phyloP scores from a whole-genome alignment of 2,888 invertebrate species.

The Dendrolimus houi region DNA sequence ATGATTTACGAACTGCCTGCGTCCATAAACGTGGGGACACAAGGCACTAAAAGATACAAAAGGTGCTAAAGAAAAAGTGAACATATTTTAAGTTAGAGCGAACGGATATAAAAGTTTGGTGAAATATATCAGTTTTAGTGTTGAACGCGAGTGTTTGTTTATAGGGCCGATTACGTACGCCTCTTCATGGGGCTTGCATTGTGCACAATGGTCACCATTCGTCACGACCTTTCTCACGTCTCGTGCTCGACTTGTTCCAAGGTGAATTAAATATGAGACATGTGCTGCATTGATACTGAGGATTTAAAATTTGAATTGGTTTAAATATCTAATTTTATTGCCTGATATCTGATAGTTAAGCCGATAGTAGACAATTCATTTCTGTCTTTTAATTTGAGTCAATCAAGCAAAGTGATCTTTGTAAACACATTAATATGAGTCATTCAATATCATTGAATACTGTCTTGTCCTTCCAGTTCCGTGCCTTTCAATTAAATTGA shows the following conservation, averaged over 20 bases:
- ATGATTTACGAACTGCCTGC: constrained; percentile 72
- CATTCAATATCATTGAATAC: no score
- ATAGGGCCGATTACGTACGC: constrained; percentile 64
- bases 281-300: not conserved
- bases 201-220: constrained; percentile 35
- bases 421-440: no score
- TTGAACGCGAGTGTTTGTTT: constrained; percentile 67
- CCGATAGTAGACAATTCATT: no score
- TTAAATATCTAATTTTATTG: no score
- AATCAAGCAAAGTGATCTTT: no score
- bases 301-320: no score
- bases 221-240: constrained; percentile 40
- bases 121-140: constrained; percentile 73
- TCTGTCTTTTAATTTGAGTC: no score
- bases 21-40: constrained; percentile 71
- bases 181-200: constrained; percentile 40
- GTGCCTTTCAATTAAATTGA: no score
- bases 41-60: constrained; percentile 74
- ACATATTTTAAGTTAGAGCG: constrained; percentile 70
- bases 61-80: constrained; percentile 74
- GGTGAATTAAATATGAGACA: constrained; percentile 5
- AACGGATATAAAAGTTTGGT: constrained; percentile 72
- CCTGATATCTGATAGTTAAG: no score
- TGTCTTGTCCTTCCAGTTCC: no score
- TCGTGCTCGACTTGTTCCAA: constrained; percentile 12